Conservation (phyloP, 2,113 vertebrate genomes). For the Scatophagus argus region DNA sequence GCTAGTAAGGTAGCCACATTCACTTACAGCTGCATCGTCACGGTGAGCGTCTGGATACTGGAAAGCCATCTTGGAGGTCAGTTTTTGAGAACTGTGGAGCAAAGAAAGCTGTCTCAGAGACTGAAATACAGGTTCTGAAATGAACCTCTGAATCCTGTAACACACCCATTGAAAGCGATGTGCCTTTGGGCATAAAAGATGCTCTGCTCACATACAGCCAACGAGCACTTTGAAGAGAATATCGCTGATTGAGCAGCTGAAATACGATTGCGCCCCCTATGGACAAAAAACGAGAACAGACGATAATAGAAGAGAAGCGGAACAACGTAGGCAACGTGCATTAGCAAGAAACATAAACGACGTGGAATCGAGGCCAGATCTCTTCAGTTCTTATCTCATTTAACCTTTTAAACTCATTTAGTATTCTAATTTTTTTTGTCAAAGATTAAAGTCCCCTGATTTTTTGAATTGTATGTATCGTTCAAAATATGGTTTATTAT, state of each 20-base stretch:
- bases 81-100: conserved; percentile 39
- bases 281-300: accelerated
- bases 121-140: conserved; percentile 24
- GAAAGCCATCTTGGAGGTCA: conserved; percentile 81
- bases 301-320: too few relatives aligned
- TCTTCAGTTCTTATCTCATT: too few relatives aligned
- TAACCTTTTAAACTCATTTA: too few relatives aligned
- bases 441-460: too few relatives aligned
- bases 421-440: too few relatives aligned
- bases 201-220: conserved; percentile 37
- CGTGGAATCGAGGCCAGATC: too few relatives aligned
- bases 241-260: neutral
- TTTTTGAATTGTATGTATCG: too few relatives aligned
- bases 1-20: conserved; percentile 27
- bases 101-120: conserved; percentile 15
- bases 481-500: too few relatives aligned
- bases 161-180: conserved; percentile 52
- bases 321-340: too few relatives aligned
- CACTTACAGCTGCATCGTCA: conserved; percentile 92
- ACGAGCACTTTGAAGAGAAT: conserved; percentile 21
- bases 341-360: too few relatives aligned
- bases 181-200: conserved; percentile 7
- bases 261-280: conserved; percentile 43
- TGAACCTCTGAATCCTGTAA: conserved; percentile 28
- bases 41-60: conserved; percentile 90